Evolutionary conservation across 2,888 invertebrate genomes (phyloP).

Genomic region (Blera fallax): DNA sequence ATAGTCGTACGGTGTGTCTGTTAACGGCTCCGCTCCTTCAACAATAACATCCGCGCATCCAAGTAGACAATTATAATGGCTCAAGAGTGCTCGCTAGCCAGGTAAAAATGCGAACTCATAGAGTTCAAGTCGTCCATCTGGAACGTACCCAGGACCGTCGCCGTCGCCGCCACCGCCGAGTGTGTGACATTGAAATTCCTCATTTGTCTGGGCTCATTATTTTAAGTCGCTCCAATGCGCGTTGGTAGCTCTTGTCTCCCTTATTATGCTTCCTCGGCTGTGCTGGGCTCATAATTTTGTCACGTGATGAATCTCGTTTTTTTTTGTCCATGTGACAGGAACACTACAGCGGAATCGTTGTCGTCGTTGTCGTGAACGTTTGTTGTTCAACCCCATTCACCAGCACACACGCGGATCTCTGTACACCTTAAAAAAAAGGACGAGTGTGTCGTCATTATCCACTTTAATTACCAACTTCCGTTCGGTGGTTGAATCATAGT

Average conservation of each 20-base stretch:
- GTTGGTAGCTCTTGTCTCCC: not conserved
- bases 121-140: constrained; percentile 70
- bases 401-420: constrained; percentile 33
- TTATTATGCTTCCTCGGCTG: constrained; percentile 26
- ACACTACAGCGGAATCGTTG: constrained; percentile 6
- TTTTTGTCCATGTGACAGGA: constrained; percentile 29
- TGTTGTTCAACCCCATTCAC: constrained; percentile 35
- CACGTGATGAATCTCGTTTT: constrained; percentile 59
- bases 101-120: constrained; percentile 70
- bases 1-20: too few species aligned
- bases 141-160: constrained; percentile 34
- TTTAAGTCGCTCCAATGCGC: constrained; percentile 67
- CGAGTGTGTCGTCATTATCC: constrained; percentile 68
- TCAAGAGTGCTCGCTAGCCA: constrained; percentile 63
- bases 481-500: constrained; percentile 59
- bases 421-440: constrained; percentile 66
- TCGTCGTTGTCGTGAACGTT: not conserved
- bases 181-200: constrained; percentile 72
- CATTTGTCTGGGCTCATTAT: constrained; percentile 72
- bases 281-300: constrained; percentile 55
- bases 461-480: constrained; percentile 73
- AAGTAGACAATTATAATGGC: constrained; percentile 71
- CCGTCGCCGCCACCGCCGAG: not conserved
- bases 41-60: constrained; percentile 65
- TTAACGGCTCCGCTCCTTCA: constrained; percentile 18